Conservation (phyloP, 92 coral and sea anemone genomes). For the Montipora capitata region DNA sequence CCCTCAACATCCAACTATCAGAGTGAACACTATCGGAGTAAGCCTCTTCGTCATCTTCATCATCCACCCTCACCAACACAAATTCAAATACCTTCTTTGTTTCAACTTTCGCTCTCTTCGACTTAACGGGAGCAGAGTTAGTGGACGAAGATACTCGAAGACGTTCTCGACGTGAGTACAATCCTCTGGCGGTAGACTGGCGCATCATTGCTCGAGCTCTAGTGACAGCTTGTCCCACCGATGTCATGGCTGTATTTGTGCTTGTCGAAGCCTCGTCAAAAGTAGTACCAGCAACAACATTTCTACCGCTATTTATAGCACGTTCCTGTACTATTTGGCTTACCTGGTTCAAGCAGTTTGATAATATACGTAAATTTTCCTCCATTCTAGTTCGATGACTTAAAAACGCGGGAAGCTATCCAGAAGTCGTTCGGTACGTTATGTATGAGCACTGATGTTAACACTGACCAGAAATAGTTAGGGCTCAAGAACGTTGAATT, state of each 20-base stretch:
- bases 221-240: conserved; percentile 35
- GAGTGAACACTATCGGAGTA: neutral
- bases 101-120: conserved; percentile 25
- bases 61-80: conserved; percentile 48
- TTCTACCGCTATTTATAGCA: conserved; percentile 4
- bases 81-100: conserved; percentile 40
- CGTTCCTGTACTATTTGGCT: conserved; percentile 23
- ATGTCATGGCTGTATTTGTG: conserved; percentile 28
- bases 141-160: conserved; percentile 29
- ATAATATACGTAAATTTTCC: conserved; percentile 33
- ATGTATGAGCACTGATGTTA: neutral
- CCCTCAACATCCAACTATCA: conserved; percentile 31
- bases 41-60: conserved; percentile 37
- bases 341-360: conserved; percentile 43
- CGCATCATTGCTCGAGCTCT: conserved; percentile 53
- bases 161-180: conserved; percentile 58
- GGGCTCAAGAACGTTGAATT: neutral
- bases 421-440: neutral
- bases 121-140: conserved; percentile 3
- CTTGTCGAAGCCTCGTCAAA: conserved; percentile 8
- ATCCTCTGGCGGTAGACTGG: conserved; percentile 46
- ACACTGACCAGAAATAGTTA: neutral
- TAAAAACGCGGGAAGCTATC: conserved; percentile 1
- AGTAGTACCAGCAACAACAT: neutral
- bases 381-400: conserved; percentile 26